A percentile compares a stretch with the other conserved stretches of the same genome.
phyloP scores from a whole-genome alignment of 2,888 invertebrate species.

The Apotomis turbidana region DNA sequence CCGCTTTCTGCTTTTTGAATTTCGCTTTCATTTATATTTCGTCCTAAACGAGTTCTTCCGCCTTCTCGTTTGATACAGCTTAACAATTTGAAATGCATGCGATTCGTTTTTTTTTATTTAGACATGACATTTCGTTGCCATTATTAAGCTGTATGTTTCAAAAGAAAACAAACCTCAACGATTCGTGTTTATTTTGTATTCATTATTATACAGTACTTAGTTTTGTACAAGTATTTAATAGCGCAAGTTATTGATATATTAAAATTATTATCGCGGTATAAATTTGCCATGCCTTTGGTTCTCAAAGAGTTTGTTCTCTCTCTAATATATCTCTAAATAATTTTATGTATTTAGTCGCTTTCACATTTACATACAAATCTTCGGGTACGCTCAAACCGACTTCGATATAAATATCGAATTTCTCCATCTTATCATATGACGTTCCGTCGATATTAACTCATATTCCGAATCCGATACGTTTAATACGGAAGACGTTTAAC shows the following conservation, averaged over 20 bases:
- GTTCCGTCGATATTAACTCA: constrained; percentile 12
- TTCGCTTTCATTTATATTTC: constrained; percentile 50
- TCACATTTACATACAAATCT: too few species aligned
- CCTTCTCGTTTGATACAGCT: constrained; percentile 42
- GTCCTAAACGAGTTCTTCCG: constrained; percentile 45
- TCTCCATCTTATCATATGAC: background rate
- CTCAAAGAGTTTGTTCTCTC: too few species aligned
- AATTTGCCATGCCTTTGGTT: too few species aligned
- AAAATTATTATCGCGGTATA: too few species aligned
- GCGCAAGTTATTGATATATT: too few species aligned
- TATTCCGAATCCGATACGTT: constrained; percentile 57
- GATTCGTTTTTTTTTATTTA: constrained; percentile 41
- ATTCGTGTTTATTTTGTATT: too few species aligned
- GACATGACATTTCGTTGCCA: constrained; percentile 23
- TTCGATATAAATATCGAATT: background rate
- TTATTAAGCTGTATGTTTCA: constrained; percentile 15
- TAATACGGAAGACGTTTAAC: constrained; percentile 68
- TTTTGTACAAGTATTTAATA: too few species aligned
- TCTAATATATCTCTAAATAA: too few species aligned
- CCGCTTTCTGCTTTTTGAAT: constrained; percentile 47
- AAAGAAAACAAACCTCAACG: too few species aligned
- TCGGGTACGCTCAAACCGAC: too few species aligned
- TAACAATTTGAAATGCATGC: constrained; percentile 41
- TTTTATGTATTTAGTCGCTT: too few species aligned
- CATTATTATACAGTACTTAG: too few species aligned